Evolutionary conservation across 1,140 invertebrate genomes (phyloP), one percentile per base, ranked within the genome.

Genomic region (Megalonaias nervosa): DNA sequence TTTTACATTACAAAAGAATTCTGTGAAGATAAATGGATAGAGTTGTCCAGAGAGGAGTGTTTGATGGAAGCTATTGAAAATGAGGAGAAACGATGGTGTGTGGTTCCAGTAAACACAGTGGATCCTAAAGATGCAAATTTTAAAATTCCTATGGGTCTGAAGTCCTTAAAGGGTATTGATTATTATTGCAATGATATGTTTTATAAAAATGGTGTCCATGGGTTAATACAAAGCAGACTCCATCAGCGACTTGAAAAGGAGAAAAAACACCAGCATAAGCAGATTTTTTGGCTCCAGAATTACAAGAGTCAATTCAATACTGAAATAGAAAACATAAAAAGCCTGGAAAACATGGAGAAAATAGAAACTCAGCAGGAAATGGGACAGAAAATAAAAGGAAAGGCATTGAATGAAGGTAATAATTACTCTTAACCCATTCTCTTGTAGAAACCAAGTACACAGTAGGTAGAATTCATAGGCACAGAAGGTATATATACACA

Each of bases 1-100:
- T 73, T 85, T 15, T 85, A 79, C 66, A 58, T 85, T 16, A 84
- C 84, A n/a, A 78, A 82, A 75, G 65, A 70, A 15, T 85, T 85
- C 71, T 70, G 75, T 60, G 60, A 80, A 26, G 80, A 80, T 79
- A 80, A 80, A 58, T 85, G 84, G 84, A 74, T 73, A 23, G 78
- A 77, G 23, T 73, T 84, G 57, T 78, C 81, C 13, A 81, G 84
- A 73, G 84, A 85, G 60, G 71, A 61, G 48, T 84, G 82, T 74
- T 67, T 85, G 60, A 85, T 85, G 81, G 81, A 81, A 48, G 77
- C 81, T 23, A 84, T 85, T 19, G 75, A 81, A 31, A 82, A 85
- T 67, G 77, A 74, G n/a, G 60, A 76, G 0, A 85, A 85, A 48
- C 75, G 76, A 58, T 85, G 84, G 82, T 84, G 84, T 79, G 82